These are phyloP conservation scores for Chrysogorgia sp. DNA, from an alignment of 92 coral and sea anemone genomes.

Conservation along the genomic window DNA sequence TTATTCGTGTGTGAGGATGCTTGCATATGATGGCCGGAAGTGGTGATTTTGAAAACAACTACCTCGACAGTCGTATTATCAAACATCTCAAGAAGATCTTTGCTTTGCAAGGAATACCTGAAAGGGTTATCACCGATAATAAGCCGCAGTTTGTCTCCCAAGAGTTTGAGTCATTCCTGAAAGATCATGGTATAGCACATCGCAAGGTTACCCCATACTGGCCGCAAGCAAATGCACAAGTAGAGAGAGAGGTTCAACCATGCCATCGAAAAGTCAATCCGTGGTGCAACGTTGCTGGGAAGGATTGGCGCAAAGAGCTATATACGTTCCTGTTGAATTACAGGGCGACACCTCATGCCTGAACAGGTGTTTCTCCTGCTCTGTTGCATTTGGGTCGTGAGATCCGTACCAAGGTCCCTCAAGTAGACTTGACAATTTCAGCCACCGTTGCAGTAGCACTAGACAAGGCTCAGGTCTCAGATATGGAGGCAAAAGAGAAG, in stretches of 20 bases:
- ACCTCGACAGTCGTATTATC: conserved; percentile 17
- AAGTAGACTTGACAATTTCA: conserved; percentile 13
- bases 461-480: background rate
- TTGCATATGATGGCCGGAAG: conserved; percentile 16
- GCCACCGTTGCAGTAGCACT: background rate
- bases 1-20: conserved; percentile 21
- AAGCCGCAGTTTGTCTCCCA: conserved; percentile 22
- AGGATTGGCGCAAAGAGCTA: conserved; percentile 48
- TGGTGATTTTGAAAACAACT: conserved; percentile 19
- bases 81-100: conserved; percentile 16
- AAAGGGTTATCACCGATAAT: conserved; percentile 2
- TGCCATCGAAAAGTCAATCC: conserved; percentile 17
- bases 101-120: conserved; percentile 25
- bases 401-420: conserved; percentile 45
- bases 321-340: conserved; percentile 45
- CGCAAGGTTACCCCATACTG: conserved; percentile 47
- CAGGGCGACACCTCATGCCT: conserved; percentile 50
- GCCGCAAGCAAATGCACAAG: conserved; percentile 46
- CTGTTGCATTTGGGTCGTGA: conserved; percentile 43
- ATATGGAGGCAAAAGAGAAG: background rate
- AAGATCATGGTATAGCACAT: conserved; percentile 38
- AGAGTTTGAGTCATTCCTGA: conserved; percentile 13
- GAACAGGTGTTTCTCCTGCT: conserved; percentile 39
- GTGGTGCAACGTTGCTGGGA: conserved; percentile 24
- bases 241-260: conserved; percentile 38